Evolutionary conservation across 2,797 vertebrate genomes (phyloP), one percentile per base, ranked within the genome.

Genomic region (Aulostomus chinensis): DNA sequence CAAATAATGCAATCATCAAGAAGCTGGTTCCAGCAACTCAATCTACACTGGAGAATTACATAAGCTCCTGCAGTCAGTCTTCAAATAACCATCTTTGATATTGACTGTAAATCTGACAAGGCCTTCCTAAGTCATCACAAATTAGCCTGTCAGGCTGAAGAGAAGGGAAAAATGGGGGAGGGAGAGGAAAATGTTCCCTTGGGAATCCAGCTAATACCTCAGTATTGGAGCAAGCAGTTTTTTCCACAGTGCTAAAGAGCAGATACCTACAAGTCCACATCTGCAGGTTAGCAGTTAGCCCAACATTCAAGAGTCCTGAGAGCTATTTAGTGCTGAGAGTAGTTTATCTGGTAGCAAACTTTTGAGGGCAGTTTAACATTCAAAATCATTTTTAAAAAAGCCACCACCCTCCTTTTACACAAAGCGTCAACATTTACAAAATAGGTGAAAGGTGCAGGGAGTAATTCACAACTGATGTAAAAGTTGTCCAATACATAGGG

Each of bases 51-150:
- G 55, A 42, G 47, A 49, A 67, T 68, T 46, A 69, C 48, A 36
- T 30, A 62, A 75, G 49, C 58, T n/a, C 17, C 16, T 51, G 32
- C 33, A 45, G 55, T n/a, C n/a, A n/a, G 36, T 54, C 66, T 58
- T 68, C 48, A 38, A 71, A 63, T 59, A 70, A 39, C 25, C n/a
- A n/a, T 60, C 50, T 65, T 53, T 67, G 58, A 67, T 68, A 64
- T 68, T 54, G 41, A 58, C 57, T 52, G 38, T 31, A 75, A 73
- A 66, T 58, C 68, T 73, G 42, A 56, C 58, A 60, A 70, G 74
- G 39, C 30, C 25, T 21, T 8, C 5, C 51, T 32, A 57, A 65
- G 47, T 71, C 52, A 59, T 55, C 1, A 38, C 47, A 73, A 72
- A 74, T 71, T 54, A 71, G 70, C 39, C 68, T 45, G 62, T 58